Percentiles rank a stretch among this genome's conserved stretches.
Conservation (phyloP, 2,113 vertebrate species). For the Paratilapia polleni region DNA sequence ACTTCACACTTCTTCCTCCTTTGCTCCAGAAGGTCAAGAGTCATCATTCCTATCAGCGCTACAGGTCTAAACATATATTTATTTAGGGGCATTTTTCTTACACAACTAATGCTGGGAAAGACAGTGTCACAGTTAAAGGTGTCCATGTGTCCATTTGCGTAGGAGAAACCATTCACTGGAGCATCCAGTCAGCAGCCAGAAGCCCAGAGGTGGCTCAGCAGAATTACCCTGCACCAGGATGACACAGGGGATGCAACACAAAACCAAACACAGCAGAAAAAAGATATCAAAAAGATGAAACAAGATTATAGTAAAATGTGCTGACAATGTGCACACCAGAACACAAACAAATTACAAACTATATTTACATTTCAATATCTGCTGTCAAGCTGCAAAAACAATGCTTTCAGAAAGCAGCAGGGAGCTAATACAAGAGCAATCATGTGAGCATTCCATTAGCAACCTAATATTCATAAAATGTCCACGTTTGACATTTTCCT, state of each 20-base stretch:
- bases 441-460: background rate
- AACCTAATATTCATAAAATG: background rate
- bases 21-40: background rate
- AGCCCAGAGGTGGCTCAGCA: background rate
- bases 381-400: background rate
- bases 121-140: background rate
- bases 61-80: background rate
- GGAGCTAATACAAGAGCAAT: background rate
- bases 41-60: background rate
- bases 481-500: constrained; percentile 8
- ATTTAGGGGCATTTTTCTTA: background rate
- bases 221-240: background rate
- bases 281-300: background rate
- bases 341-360: background rate
- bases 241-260: background rate
- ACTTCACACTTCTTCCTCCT: background rate
- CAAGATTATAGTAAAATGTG: background rate
- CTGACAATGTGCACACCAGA: background rate
- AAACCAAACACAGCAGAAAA: background rate
- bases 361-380: background rate
- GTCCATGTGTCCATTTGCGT: background rate
- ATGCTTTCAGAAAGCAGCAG: background rate
- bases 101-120: background rate
- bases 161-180: background rate
- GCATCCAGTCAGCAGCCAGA: background rate